Conservation (phyloP, 2,113 vertebrate genomes). For the Callipepla squamata region DNA sequence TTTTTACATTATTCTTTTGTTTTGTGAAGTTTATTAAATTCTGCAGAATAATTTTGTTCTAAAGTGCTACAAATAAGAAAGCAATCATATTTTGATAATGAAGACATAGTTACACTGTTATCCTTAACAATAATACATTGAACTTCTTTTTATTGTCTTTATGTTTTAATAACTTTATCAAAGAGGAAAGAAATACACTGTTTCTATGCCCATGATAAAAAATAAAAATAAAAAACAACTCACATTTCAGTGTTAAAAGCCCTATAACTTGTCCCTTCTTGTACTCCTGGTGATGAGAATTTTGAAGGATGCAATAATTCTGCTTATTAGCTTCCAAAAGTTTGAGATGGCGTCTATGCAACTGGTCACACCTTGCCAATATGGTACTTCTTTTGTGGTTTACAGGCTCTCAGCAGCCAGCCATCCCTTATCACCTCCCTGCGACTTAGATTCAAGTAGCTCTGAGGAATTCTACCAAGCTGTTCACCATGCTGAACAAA, state of each 20-base stretch:
- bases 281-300: neutral
- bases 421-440: slow-evolving; percentile 73
- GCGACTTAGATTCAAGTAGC: slow-evolving; percentile 76
- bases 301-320: neutral
- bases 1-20: neutral
- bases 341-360: neutral
- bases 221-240: neutral
- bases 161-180: neutral
- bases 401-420: slow-evolving; percentile 69
- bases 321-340: neutral
- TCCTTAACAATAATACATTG: neutral
- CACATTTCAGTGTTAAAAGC: neutral
- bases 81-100: neutral
- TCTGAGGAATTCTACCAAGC: slow-evolving; percentile 85
- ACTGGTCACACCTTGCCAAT: neutral
- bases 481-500: slow-evolving; percentile 82
- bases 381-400: neutral
- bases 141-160: neutral
- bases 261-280: neutral
- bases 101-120: neutral
- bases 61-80: neutral
- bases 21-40: neutral
- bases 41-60: neutral
- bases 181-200: neutral
- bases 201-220: neutral